These are phyloP conservation scores for Motacilla alba DNA, from an alignment of 2,113 vertebrate genomes.

Conservation along the genomic window DNA sequence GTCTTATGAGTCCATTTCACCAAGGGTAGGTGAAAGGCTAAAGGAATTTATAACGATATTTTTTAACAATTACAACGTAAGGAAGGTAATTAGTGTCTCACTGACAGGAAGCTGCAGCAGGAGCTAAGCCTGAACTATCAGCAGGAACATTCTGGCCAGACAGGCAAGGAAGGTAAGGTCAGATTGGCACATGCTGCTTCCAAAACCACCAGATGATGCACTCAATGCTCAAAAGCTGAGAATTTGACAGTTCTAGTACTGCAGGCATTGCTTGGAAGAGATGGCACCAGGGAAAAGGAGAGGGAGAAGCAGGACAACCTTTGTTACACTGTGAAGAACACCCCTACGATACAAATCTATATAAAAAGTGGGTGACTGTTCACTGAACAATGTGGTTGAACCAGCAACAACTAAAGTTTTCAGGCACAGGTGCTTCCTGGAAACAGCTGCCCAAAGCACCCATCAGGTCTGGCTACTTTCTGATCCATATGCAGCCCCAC, in stretches of 20 bases:
- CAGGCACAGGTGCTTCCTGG: neutral
- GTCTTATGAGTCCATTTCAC: neutral
- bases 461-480: neutral
- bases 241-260: neutral
- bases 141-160: neutral
- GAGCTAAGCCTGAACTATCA: neutral
- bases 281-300: neutral
- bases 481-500: neutral
- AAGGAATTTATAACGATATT: neutral
- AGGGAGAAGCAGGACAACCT: neutral
- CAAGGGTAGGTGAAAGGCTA: neutral
- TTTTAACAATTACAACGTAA: neutral
- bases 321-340: neutral
- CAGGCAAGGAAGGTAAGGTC: neutral
- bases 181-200: accelerated
- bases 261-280: neutral
- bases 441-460: neutral
- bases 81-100: neutral
- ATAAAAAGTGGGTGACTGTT: neutral
- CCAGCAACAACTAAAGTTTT: neutral
- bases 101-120: neutral
- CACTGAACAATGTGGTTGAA: neutral
- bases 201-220: neutral
- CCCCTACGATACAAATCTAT: neutral
- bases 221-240: neutral